Conservation (phyloP, 2,797 vertebrate species). For the Euthynnus affinis region DNA sequence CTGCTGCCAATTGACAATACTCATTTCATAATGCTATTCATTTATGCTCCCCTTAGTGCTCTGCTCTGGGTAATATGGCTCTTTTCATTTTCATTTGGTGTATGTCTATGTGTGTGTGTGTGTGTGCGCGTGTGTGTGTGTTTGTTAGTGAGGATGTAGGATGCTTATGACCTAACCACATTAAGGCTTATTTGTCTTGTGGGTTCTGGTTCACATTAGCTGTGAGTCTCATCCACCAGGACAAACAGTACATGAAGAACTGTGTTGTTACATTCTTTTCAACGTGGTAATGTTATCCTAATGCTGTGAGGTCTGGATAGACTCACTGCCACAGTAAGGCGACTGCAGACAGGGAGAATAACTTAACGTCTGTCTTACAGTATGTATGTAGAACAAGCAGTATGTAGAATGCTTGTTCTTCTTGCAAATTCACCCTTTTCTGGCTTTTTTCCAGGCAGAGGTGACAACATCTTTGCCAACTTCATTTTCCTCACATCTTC, state of each 20-base stretch:
- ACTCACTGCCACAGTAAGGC: slow-evolving; percentile 9
- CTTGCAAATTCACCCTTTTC: background rate
- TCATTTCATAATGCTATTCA: slow-evolving; percentile 77
- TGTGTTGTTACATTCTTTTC: slow-evolving; percentile 26
- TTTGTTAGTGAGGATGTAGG: slow-evolving; percentile 51
- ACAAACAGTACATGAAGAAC: slow-evolving; percentile 45
- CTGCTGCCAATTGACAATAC: slow-evolving; percentile 67
- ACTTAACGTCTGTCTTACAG: background rate
- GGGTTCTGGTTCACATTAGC: slow-evolving; percentile 79
- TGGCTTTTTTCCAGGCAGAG: background rate
- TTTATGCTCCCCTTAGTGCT: slow-evolving; percentile 66
- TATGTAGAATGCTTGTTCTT: no score
- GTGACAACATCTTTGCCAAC: no score
- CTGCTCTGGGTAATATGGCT: slow-evolving; percentile 65
- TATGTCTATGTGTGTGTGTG: slow-evolving; percentile 22
- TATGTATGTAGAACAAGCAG: no score
- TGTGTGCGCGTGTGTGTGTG: background rate
- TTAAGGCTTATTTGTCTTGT: slow-evolving; percentile 72
- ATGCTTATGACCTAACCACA: slow-evolving; percentile 63
- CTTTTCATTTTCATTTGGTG: slow-evolving; percentile 70
- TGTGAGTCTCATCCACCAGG: slow-evolving; percentile 65
- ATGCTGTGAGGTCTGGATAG: background rate
- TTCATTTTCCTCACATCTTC: no score
- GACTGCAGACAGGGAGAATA: background rate
- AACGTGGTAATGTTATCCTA: slow-evolving; percentile 20